phyloP scores from a whole-genome alignment of 2,797 vertebrate species.

The Lateolabrax maculatus region DNA sequence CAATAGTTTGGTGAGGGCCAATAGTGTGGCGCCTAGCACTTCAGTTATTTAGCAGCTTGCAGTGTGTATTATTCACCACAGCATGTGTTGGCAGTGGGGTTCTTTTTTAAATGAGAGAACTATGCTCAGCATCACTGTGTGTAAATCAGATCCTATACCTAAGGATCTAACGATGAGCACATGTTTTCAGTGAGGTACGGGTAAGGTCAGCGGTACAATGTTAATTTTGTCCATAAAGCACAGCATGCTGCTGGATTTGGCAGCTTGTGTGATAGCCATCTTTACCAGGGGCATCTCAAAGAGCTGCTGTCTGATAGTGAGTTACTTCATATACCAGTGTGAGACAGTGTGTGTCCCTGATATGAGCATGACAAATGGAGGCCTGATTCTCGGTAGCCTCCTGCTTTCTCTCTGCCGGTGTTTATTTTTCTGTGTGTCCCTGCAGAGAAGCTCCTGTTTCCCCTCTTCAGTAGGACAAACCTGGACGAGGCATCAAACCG shows the following conservation, averaged over 20 bases:
- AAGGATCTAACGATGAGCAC: conserved; percentile 25
- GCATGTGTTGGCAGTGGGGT: conserved; percentile 57
- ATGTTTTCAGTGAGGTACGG: conserved; percentile 27
- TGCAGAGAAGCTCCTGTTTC: conserved; percentile 52
- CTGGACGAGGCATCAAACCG: conserved; percentile 30
- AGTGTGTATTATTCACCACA: conserved; percentile 49
- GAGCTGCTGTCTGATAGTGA: conserved; percentile 19
- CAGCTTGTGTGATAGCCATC: conserved; percentile 47
- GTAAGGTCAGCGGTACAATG: conserved; percentile 23
- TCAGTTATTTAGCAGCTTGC: conserved; percentile 56
- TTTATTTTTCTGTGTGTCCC: conserved; percentile 54
- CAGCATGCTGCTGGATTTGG: conserved; percentile 30
- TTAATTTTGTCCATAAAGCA: conserved; percentile 19
- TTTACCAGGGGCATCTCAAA: conserved; percentile 54
- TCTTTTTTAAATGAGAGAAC: conserved; percentile 52
- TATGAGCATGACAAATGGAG: conserved; percentile 12
- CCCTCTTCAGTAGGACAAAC: conserved; percentile 48
- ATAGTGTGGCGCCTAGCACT: conserved; percentile 63
- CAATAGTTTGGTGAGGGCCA: conserved; percentile 50
- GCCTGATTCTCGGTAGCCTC: conserved; percentile 30
- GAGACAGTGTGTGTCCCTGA: not conserved
- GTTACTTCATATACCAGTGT: not conserved
- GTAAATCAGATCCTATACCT: conserved; percentile 42
- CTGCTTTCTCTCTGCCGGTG: conserved; percentile 37
- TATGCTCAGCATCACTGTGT: conserved; percentile 30